Percentiles rank a stretch among this genome's conserved stretches.
Conservation (phyloP, 1,140 invertebrate species). For the Aphis craccivora region DNA sequence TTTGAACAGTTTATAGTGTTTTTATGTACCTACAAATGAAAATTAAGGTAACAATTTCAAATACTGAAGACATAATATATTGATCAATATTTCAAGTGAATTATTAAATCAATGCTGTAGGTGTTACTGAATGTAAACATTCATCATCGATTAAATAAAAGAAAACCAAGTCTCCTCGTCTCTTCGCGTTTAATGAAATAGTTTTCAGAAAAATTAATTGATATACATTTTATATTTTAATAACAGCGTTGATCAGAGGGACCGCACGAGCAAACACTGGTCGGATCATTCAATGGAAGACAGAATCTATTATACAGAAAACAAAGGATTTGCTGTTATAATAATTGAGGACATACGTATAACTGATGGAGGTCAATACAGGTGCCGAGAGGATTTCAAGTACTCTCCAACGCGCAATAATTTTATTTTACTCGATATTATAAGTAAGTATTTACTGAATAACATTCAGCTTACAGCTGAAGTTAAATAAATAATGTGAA, state of each 20-base stretch:
- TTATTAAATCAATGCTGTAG: background rate
- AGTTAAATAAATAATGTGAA: slow-evolving; percentile 4
- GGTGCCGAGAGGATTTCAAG: slow-evolving; percentile 82
- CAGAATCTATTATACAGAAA: background rate
- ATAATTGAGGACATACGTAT: slow-evolving; percentile 71
- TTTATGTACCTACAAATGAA: background rate
- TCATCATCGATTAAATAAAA: no score
- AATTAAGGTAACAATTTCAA: background rate
- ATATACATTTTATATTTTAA: background rate
- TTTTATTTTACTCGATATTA: slow-evolving; percentile 79
- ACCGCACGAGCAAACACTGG: slow-evolving; percentile 2
- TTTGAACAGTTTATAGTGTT: background rate
- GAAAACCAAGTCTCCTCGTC: no score
- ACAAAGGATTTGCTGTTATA: slow-evolving; percentile 68
- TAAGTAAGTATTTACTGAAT: slow-evolving; percentile 72
- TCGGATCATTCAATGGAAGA: background rate
- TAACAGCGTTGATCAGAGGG: slow-evolving; percentile 38
- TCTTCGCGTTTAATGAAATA: background rate
- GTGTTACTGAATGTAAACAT: background rate
- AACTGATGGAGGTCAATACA: slow-evolving; percentile 76
- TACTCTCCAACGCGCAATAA: slow-evolving; percentile 82
- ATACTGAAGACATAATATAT: background rate
- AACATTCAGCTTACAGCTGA: background rate
- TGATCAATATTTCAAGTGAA: background rate
- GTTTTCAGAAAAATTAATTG: background rate